These are phyloP conservation scores for Conus ventricosus DNA, from an alignment of 1,140 invertebrate genomes.

Conservation along the genomic window DNA sequence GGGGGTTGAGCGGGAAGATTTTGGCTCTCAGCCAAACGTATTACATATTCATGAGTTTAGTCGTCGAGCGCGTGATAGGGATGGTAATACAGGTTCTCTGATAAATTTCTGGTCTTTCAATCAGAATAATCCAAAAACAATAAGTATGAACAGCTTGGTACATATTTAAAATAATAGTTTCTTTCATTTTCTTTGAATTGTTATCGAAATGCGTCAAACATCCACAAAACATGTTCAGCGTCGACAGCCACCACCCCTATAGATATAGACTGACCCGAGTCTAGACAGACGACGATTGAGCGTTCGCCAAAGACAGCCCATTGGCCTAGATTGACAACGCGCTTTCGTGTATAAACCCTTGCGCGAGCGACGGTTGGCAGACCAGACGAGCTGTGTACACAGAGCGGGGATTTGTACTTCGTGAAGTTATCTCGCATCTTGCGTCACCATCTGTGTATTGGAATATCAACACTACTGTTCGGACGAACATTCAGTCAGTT, in stretches of 20 bases:
- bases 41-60: conserved; percentile 37
- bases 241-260: conserved; percentile 17
- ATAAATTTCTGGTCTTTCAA: not conserved
- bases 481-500: conserved; percentile 37
- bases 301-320: conserved; percentile 61
- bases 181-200: not conserved
- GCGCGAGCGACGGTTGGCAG: conserved; percentile 23
- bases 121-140: not conserved
- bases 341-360: conserved; percentile 34
- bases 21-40: conserved; percentile 50
- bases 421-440: not conserved
- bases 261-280: conserved; percentile 47
- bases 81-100: not conserved
- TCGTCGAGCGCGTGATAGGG: conserved; percentile 37
- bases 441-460: conserved; percentile 15
- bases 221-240: conserved; percentile 29
- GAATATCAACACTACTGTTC: not conserved
- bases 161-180: not conserved
- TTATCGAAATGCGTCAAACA: not conserved
- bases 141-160: not conserved
- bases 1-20: conserved; percentile 50
- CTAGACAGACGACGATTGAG: conserved; percentile 64
- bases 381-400: conserved; percentile 22
- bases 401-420: not conserved
- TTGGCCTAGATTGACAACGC: conserved; percentile 46